Conservation (phyloP, 2,888 invertebrate genomes). For the Thalpophila matura region DNA sequence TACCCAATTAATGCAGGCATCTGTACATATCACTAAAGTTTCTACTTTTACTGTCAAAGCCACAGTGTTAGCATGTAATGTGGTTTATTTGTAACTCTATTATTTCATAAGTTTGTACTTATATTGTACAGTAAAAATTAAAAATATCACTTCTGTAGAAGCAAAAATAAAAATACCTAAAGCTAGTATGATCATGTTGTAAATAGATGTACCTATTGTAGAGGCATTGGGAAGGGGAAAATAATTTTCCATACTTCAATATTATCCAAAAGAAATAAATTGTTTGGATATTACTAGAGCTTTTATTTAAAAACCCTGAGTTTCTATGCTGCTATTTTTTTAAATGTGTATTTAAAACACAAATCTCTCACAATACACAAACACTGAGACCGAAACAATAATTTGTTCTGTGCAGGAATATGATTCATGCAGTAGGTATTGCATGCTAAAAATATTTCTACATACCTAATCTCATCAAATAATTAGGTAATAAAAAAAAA, state of each 20-base stretch:
- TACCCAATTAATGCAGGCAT: no score
- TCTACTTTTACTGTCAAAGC: slow-evolving; percentile 21
- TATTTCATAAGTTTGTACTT: slow-evolving; percentile 60
- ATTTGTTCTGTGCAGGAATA: no score
- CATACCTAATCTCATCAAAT: no score
- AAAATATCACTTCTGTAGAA: slow-evolving; percentile 56
- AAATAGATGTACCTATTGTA: slow-evolving; percentile 69
- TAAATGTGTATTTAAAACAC: no score
- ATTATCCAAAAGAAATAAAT: slow-evolving; percentile 77
- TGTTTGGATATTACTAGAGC: slow-evolving; percentile 64
- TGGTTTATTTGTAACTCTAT: slow-evolving; percentile 28
- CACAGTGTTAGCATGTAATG: slow-evolving; percentile 24
- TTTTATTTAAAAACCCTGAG: neutral
- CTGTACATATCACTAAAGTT: slow-evolving; percentile 21
- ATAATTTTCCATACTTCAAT: slow-evolving; percentile 72
- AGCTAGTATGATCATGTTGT: slow-evolving; percentile 69
- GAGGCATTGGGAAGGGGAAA: slow-evolving; percentile 64
- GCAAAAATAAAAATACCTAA: slow-evolving; percentile 63
- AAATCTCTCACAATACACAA: no score
- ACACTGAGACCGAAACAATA: no score
- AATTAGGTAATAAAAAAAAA: no score
- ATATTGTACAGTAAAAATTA: slow-evolving; percentile 53
- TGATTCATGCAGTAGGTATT: no score
- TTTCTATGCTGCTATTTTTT: neutral
- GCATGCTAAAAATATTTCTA: no score